These are phyloP conservation scores for Hedychridium roseum DNA, from an alignment of 2,888 invertebrate species.

Conservation along the genomic window DNA sequence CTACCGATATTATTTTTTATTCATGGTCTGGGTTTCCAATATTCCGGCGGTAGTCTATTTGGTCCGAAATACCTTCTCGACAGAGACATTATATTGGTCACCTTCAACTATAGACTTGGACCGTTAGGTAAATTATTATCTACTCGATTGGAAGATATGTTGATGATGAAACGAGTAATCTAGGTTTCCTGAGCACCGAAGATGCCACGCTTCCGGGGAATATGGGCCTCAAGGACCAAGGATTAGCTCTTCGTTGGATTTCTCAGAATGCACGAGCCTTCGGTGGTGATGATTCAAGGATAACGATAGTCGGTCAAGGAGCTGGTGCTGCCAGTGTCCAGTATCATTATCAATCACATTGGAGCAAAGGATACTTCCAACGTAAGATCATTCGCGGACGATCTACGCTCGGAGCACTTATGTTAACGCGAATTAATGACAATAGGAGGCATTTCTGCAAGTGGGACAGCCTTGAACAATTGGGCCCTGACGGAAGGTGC, in stretches of 20 bases:
- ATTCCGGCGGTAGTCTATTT: conserved; percentile 66
- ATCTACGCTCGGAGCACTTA: too few relatives aligned
- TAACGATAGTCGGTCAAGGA: conserved; percentile 73
- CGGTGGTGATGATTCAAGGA: conserved; percentile 73
- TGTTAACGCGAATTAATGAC: conserved; percentile 67
- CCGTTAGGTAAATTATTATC: conserved; percentile 72
- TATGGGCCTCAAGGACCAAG: conserved; percentile 75
- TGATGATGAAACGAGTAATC: conserved; percentile 5
- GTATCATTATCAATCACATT: conserved; percentile 71
- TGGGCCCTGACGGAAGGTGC: conserved; percentile 68
- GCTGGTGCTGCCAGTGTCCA: conserved; percentile 78
- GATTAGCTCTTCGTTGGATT: conserved; percentile 72
- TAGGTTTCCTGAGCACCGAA: conserved; percentile 76
- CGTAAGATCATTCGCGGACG: too few relatives aligned
- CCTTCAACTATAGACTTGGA: conserved; percentile 74
- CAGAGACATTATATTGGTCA: conserved; percentile 70
- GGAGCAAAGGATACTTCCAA: conserved; percentile 66
- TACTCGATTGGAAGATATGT: neutral
- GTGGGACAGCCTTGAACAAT: conserved; percentile 72
- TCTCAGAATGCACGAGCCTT: conserved; percentile 72
- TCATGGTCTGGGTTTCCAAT: conserved; percentile 65
- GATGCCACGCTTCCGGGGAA: conserved; percentile 73
- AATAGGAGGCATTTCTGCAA: conserved; percentile 72
- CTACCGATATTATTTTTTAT: conserved; percentile 38
- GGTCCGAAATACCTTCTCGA: conserved; percentile 69